phyloP scores from a whole-genome alignment of 23 tunicate genomes.

The Corella eumyota region DNA sequence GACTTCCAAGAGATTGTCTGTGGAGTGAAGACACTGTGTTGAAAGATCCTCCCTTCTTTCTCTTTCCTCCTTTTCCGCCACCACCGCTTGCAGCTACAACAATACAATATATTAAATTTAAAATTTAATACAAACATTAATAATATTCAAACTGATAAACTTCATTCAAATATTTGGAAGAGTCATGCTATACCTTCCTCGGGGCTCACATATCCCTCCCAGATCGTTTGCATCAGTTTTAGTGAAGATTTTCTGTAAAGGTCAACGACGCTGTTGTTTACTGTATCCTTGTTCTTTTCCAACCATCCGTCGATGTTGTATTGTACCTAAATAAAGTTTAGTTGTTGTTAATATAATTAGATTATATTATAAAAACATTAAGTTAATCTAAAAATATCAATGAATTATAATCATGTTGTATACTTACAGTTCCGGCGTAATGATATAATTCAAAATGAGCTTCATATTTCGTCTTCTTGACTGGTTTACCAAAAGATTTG shows the following conservation, averaged over 20 bases:
- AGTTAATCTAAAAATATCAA: too few relatives aligned
- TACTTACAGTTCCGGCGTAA: slow-evolving; percentile 90
- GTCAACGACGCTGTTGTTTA: slow-evolving; percentile 90
- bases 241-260: slow-evolving; percentile 74
- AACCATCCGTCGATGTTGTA: slow-evolving; percentile 93
- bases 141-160: too few relatives aligned
- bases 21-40: slow-evolving; percentile 92
- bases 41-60: slow-evolving; percentile 94
- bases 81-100: slow-evolving; percentile 63
- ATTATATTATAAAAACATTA: too few relatives aligned
- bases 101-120: too few relatives aligned
- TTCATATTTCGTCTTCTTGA: slow-evolving; percentile 75
- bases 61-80: slow-evolving; percentile 88
- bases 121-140: not conserved
- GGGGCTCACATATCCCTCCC: slow-evolving; percentile 95
- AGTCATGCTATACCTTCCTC: slow-evolving; percentile 75
- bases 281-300: slow-evolving; percentile 90
- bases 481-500: slow-evolving; percentile 82
- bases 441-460: slow-evolving; percentile 91
- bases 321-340: slow-evolving; percentile 76
- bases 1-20: slow-evolving; percentile 66
- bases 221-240: slow-evolving; percentile 84
- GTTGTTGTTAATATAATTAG: not conserved
- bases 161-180: too few relatives aligned
- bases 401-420: too few relatives aligned